Conservation (phyloP, 1,140 invertebrate species). For the Drosophila arizonae region DNA sequence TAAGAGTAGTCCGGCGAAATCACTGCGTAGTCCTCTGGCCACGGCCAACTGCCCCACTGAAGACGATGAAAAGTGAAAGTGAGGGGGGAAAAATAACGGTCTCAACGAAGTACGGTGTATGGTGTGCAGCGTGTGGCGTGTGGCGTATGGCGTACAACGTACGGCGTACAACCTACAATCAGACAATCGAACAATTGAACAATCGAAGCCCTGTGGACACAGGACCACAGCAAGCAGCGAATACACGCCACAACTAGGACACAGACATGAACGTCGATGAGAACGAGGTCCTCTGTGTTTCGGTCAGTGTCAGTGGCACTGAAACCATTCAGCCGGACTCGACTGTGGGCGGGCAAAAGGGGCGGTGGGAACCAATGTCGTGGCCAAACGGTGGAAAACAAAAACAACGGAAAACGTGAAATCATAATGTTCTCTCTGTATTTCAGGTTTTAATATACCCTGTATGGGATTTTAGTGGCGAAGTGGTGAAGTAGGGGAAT, state of each 20-base stretch:
- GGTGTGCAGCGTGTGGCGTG: too few species aligned
- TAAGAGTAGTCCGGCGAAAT: neutral
- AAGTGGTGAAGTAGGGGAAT: too few species aligned
- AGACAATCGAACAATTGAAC: constrained; percentile 25
- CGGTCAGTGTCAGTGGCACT: constrained; percentile 68
- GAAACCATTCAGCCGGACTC: neutral
- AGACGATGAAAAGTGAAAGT: constrained; percentile 3
- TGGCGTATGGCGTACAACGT: neutral
- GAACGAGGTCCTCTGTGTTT: constrained; percentile 8
- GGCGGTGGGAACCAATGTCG: constrained; percentile 28
- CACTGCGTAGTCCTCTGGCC: neutral
- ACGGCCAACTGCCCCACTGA: too few species aligned
- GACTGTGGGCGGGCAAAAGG: neutral
- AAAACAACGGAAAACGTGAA: neutral
- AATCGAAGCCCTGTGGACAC: neutral
- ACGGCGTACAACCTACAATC: constrained; percentile 37
- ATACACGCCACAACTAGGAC: constrained; percentile 6
- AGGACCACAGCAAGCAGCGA: constrained; percentile 21
- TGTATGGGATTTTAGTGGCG: neutral
- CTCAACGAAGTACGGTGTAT: neutral
- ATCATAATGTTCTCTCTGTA: neutral
- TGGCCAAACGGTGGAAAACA: constrained; percentile 22
- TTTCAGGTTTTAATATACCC: neutral
- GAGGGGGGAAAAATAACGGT: constrained; percentile 30
- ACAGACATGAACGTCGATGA: constrained; percentile 16